Conservation (phyloP, 2,113 vertebrate species). For the Salvelinus namaycush region DNA sequence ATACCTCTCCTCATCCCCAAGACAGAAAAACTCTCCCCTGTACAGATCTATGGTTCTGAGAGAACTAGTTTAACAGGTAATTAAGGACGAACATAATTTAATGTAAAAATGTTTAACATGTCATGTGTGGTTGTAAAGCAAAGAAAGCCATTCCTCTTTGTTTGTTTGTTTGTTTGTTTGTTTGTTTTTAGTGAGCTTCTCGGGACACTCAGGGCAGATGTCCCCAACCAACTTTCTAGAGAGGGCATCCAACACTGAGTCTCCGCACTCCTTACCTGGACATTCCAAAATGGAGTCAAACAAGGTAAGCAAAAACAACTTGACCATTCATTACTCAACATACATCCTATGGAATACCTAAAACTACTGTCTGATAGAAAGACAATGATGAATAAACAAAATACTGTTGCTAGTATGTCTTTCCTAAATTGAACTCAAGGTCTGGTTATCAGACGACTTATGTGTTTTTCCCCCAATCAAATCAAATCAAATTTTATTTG, state of each 20-base stretch:
- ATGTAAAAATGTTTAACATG: neutral
- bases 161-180: neutral
- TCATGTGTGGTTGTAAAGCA: neutral
- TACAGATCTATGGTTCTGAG: slow-evolving; percentile 72
- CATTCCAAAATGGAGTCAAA: slow-evolving; percentile 75
- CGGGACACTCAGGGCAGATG: slow-evolving; percentile 54
- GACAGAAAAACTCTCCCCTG: slow-evolving; percentile 85
- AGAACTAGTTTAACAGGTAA: slow-evolving; percentile 62
- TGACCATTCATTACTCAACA: neutral
- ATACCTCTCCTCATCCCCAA: slow-evolving; percentile 79
- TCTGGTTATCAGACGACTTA: too few species aligned
- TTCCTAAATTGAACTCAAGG: too few species aligned
- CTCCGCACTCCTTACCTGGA: slow-evolving; percentile 58
- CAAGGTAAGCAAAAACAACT: slow-evolving; percentile 74
- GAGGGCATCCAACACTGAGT: slow-evolving; percentile 61
- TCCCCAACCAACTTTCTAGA: slow-evolving; percentile 65
- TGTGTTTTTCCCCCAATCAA: too few species aligned
- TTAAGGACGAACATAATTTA: neutral
- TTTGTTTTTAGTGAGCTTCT: slow-evolving; percentile 60
- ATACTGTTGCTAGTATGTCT: neutral
- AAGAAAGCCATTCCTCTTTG: neutral
- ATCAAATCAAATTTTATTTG: too few species aligned
- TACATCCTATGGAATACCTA: neutral
- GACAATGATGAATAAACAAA: neutral
- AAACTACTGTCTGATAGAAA: neutral